These are phyloP conservation scores for Oncorhynchus nerka DNA, from an alignment of 2,113 vertebrate genomes.

Conservation along the genomic window DNA sequence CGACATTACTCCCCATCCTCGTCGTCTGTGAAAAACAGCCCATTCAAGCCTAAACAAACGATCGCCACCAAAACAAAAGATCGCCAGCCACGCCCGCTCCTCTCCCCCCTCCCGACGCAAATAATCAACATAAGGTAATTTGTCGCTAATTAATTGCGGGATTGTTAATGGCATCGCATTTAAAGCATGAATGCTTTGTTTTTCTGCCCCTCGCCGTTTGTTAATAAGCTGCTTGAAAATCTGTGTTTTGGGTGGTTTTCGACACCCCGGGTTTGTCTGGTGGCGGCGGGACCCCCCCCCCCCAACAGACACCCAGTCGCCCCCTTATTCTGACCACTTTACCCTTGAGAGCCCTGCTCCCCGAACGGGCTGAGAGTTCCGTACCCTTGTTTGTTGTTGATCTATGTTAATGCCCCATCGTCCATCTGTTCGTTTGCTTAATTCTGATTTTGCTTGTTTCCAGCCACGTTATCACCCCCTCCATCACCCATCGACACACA, in stretches of 20 bases:
- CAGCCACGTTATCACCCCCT: slow-evolving; percentile 25
- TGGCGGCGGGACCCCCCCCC: background rate
- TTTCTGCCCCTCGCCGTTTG: slow-evolving; percentile 15
- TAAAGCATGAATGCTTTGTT: slow-evolving; percentile 30
- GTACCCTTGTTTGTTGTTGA: slow-evolving; percentile 51
- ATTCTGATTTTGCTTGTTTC: slow-evolving; percentile 58
- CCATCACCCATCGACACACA: background rate
- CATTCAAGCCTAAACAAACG: slow-evolving; percentile 30
- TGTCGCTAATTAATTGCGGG: slow-evolving; percentile 47
- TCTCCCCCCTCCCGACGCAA: slow-evolving; percentile 32
- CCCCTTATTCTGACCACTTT: slow-evolving; percentile 28
- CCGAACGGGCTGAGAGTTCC: slow-evolving; percentile 16
- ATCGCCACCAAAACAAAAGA: slow-evolving; percentile 54
- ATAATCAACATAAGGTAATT: slow-evolving; percentile 63
- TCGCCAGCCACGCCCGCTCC: slow-evolving; percentile 25
- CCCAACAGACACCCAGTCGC: background rate
- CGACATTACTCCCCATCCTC: background rate
- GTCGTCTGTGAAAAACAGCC: slow-evolving; percentile 17
- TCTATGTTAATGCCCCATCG: slow-evolving; percentile 54
- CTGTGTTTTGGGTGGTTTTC: background rate
- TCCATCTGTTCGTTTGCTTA: slow-evolving; percentile 62
- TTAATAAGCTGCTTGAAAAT: slow-evolving; percentile 31
- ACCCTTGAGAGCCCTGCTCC: slow-evolving; percentile 49
- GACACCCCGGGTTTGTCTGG: background rate
- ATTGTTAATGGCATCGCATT: slow-evolving; percentile 46